These are phyloP conservation scores for Petroica traversi DNA, from an alignment of 2,113 vertebrate species.

Conservation along the genomic window DNA sequence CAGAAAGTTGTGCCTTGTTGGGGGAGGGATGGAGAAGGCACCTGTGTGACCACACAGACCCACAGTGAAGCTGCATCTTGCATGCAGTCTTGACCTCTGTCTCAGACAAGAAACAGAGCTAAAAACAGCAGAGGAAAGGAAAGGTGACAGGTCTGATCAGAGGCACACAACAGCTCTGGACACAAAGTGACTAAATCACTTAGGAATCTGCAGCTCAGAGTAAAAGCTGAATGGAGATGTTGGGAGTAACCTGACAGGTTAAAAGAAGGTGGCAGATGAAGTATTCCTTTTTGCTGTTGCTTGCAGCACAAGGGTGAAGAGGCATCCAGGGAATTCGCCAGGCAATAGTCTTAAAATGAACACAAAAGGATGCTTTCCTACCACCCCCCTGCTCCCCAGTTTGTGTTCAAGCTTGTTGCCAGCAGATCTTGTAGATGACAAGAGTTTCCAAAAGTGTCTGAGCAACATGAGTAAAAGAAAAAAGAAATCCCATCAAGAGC, in stretches of 20 bases:
- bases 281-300: neutral
- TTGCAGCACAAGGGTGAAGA: neutral
- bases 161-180: neutral
- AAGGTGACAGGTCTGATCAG: neutral
- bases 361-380: neutral
- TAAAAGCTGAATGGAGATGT: neutral
- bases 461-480: neutral
- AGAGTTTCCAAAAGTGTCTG: neutral
- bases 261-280: neutral
- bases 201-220: neutral
- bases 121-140: neutral
- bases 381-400: neutral
- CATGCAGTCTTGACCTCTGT: neutral
- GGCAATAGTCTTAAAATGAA: neutral
- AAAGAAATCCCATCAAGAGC: neutral
- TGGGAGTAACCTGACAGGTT: neutral
- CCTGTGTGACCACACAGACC: fast-evolving
- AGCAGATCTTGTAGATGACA: neutral
- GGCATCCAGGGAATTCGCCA: neutral
- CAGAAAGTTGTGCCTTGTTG: neutral
- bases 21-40: neutral
- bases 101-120: neutral
- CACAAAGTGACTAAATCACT: neutral
- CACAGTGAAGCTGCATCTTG: fast-evolving
- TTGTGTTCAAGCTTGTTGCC: neutral